phyloP scores from a whole-genome alignment of 2,888 invertebrate genomes.

The Exephanes ischioxanthus region DNA sequence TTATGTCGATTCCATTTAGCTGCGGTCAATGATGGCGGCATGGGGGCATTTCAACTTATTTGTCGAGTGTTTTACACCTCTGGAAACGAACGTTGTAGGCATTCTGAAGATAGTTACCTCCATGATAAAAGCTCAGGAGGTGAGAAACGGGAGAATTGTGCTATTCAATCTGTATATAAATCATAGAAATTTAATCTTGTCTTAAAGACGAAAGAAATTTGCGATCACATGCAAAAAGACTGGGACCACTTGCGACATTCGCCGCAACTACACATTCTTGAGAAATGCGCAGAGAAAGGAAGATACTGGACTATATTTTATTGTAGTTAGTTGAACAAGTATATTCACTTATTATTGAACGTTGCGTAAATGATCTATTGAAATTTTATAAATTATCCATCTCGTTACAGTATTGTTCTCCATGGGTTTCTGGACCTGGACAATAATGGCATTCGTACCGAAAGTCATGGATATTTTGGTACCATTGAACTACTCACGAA shows the following conservation, averaged over 20 bases:
- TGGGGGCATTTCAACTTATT: background rate
- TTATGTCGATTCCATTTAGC: background rate
- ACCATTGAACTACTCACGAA: constrained; percentile 18
- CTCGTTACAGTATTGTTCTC: background rate
- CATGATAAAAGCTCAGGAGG: background rate
- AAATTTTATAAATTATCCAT: background rate
- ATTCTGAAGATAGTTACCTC: background rate
- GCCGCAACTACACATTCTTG: background rate
- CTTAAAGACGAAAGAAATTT: constrained; percentile 10
- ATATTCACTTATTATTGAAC: background rate
- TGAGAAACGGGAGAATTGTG: background rate
- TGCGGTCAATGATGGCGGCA: background rate
- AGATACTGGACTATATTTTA: background rate
- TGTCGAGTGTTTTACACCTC: constrained; percentile 2
- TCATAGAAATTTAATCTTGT: background rate
- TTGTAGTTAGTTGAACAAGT: constrained; percentile 9
- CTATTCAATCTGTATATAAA: background rate
- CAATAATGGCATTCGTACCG: background rate
- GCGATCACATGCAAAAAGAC: background rate
- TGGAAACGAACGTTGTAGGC: background rate
- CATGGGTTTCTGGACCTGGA: background rate
- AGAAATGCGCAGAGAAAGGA: background rate
- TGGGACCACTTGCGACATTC: background rate
- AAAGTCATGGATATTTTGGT: background rate
- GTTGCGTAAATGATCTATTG: background rate